Percentiles rank a stretch among this genome's conserved stretches.
These are phyloP conservation scores for Epinotia nisella DNA, from an alignment of 2,888 invertebrate genomes.

Conservation along the genomic window DNA sequence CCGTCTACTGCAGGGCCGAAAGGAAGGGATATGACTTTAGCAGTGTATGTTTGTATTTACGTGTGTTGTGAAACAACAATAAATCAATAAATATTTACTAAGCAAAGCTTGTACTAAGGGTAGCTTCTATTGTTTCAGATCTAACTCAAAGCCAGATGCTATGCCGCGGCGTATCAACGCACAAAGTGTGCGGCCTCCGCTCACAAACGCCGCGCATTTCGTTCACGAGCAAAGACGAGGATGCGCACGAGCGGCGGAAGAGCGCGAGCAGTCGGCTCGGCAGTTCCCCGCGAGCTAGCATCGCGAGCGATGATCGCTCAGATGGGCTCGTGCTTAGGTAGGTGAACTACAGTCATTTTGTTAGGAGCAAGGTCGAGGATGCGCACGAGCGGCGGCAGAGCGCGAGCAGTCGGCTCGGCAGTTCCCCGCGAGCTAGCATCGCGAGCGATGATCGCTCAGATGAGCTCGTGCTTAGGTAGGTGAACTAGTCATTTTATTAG, in stretches of 20 bases:
- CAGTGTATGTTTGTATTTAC: too few species aligned
- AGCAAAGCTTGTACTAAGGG: too few species aligned
- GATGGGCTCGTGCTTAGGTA: slow-evolving; percentile 6
- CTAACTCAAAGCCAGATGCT: slow-evolving; percentile 76
- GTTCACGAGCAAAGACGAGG: slow-evolving; percentile 76
- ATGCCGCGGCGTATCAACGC: slow-evolving; percentile 74
- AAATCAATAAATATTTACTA: too few species aligned
- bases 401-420: slow-evolving; percentile 77
- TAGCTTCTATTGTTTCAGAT: slow-evolving; percentile 68
- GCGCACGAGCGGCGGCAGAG: slow-evolving; percentile 75
- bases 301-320: slow-evolving; percentile 75
- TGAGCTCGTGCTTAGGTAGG: slow-evolving; percentile 1
- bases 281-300: slow-evolving; percentile 76
- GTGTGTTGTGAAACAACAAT: too few species aligned
- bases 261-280: slow-evolving; percentile 79
- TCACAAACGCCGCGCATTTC: slow-evolving; percentile 78
- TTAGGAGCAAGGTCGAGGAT: slow-evolving; percentile 76
- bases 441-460: slow-evolving; percentile 72
- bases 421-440: slow-evolving; percentile 78
- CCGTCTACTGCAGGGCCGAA: too few species aligned
- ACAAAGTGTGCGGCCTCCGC: slow-evolving; percentile 75
- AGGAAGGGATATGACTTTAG: too few species aligned
- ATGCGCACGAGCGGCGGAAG: slow-evolving; percentile 72
- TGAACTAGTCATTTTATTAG: slow-evolving; percentile 68
- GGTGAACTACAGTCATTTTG: slow-evolving; percentile 57